Conservation (phyloP, 2,888 invertebrate genomes). For the Drosophila merina region DNA sequence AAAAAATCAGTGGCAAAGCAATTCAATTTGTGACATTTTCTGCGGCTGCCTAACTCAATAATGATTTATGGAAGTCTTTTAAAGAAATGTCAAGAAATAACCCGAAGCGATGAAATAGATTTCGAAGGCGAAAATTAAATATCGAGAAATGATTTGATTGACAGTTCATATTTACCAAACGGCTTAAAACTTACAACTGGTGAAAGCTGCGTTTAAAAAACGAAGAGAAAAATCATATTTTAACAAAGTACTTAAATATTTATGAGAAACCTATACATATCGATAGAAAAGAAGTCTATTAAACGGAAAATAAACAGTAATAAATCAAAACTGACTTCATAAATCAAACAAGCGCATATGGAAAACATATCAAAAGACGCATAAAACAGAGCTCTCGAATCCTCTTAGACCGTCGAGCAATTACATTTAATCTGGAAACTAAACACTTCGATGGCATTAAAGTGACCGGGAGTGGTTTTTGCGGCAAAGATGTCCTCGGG, state of each 20-base stretch:
- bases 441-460: conserved; percentile 36
- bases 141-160: too few relatives aligned
- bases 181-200: too few relatives aligned
- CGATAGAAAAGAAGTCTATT: not conserved
- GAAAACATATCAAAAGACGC: not conserved
- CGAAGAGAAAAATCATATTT: not conserved
- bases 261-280: not conserved
- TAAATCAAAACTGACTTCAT: not conserved
- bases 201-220: not conserved
- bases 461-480: conserved; percentile 4
- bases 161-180: too few relatives aligned
- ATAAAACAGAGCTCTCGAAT: conserved; percentile 8
- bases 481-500: conserved; percentile 18
- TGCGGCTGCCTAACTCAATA: conserved; percentile 24
- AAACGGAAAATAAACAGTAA: not conserved
- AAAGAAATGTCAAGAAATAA: conserved; percentile 1
- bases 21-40: conserved; percentile 23
- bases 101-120: not conserved
- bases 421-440: conserved; percentile 18
- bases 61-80: not conserved
- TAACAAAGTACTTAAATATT: not conserved
- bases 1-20: conserved; percentile 28
- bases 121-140: not conserved
- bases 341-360: conserved; percentile 1
- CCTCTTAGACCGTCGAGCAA: conserved; percentile 10